Base-by-base conservation (phyloP, 2,797 vertebrate species). In the Cyclopterus lumpus region DNA sequence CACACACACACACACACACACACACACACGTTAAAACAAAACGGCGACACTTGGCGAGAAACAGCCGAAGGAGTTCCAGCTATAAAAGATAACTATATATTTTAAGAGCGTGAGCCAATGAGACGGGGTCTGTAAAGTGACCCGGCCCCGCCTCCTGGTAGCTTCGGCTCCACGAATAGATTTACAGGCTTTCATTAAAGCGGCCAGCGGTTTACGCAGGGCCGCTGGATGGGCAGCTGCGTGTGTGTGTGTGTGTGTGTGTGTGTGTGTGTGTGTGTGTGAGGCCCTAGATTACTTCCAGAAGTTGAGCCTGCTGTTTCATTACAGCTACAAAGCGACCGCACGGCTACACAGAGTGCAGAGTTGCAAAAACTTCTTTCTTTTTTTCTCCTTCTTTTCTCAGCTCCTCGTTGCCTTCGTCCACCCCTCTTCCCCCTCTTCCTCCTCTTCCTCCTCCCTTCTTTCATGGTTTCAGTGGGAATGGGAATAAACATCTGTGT, bases 121-220 rank as follows among this genome's bases (percentile, higher is more conserved):
- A 83, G 86, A 86, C 84, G 40, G 79, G 81, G 82, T 79, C 85
- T 86, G 85, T 80, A 77, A 89, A 86, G 77, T 80, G 84, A 87
- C 87, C 89, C 81, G 63, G 89, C 89, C 87, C 90, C 84, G 85
- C 80, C 73, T 85, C 74, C 63, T 74, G 86, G 86, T 79, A 80
- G 90, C 85, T 86, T 9, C 81, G 70, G 78, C 60, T 86, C 86
- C 84, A 80, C 86, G 90, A 93, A 93, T 93, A 93, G 87, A 93
- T 92, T 93, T 92, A 86, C 81, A 92, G 92, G 89, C 91, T 89
- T 91, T 92, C 91, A 93, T 93, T 93, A 93, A 82, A 90, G 88
- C 77, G 79, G 88, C 88, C 10, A 38, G 87, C 8, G 87, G 92
- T n/a, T 90, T 91, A 79, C 65, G 82, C 81, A 80, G 82, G 86